Conservation (phyloP, 2,113 vertebrate genomes). For the Urocolius indicus region DNA sequence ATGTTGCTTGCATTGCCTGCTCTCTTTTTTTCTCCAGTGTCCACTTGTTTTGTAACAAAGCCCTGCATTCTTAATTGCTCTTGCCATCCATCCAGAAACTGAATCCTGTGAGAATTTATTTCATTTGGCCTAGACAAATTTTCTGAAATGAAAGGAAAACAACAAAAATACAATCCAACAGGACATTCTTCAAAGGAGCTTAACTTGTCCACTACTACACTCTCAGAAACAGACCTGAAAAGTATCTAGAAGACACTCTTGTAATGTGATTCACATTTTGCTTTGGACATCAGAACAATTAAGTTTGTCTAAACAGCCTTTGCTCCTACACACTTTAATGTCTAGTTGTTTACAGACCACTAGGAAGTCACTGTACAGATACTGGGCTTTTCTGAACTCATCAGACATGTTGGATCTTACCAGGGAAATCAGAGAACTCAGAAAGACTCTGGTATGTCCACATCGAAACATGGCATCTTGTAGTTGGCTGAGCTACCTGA, state of each 20-base stretch:
- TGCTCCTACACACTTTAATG: not conserved
- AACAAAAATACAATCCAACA: not conserved
- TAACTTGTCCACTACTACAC: not conserved
- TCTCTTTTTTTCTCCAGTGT: not conserved
- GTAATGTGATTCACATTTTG: not conserved
- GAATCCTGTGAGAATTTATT: not conserved
- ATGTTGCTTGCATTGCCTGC: not conserved
- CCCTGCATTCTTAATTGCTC: not conserved
- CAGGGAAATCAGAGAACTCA: not conserved
- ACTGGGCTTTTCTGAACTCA: fast-evolving
- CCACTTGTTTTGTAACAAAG: not conserved
- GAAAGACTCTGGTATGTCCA: not conserved
- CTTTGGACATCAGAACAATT: not conserved
- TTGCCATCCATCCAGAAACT: not conserved
- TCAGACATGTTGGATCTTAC: not conserved
- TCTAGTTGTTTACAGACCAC: not conserved
- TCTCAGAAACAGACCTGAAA: not conserved
- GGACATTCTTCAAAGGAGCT: not conserved
- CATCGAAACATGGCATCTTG: not conserved
- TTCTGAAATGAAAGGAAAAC: not conserved
- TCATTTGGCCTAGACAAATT: not conserved
- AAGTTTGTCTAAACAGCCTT: not conserved
- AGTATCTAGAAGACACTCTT: not conserved
- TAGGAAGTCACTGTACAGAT: not conserved
- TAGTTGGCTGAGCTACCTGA: not conserved